These are phyloP conservation scores for Macaria notata DNA, from an alignment of 2,888 invertebrate genomes.

Conservation along the genomic window DNA sequence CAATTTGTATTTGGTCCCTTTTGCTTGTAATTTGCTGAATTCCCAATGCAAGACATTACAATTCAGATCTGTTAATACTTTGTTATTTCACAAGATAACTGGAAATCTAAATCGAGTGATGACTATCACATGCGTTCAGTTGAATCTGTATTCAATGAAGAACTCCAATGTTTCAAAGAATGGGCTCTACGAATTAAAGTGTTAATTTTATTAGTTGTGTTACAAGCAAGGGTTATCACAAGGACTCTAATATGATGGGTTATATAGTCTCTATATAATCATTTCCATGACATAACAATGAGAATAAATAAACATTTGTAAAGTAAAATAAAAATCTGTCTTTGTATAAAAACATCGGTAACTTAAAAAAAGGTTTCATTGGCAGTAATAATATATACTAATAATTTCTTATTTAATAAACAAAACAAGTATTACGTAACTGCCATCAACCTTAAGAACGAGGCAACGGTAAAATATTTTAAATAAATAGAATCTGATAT, in stretches of 20 bases:
- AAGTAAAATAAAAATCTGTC: slow-evolving; percentile 57
- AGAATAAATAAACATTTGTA: slow-evolving; percentile 50
- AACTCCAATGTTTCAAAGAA: slow-evolving; percentile 33
- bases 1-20: slow-evolving; percentile 79
- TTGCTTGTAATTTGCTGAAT: slow-evolving; percentile 77
- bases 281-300: slow-evolving; percentile 44
- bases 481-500: slow-evolving; percentile 63
- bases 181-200: slow-evolving; percentile 40
- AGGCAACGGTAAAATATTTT: slow-evolving; percentile 58
- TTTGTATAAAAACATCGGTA: slow-evolving; percentile 74
- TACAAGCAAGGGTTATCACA: slow-evolving; percentile 82
- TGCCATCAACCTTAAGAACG: slow-evolving; percentile 63
- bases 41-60: slow-evolving; percentile 49
- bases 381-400: slow-evolving; percentile 64
- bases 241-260: slow-evolving; percentile 55
- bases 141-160: slow-evolving; percentile 30
- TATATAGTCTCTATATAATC: slow-evolving; percentile 41
- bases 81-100: slow-evolving; percentile 59
- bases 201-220: slow-evolving; percentile 78
- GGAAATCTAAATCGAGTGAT: slow-evolving; percentile 47
- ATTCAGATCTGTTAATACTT: slow-evolving; percentile 60
- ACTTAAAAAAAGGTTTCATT: slow-evolving; percentile 67
- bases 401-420: slow-evolving; percentile 54
- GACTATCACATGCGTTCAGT: slow-evolving; percentile 57
- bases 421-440: slow-evolving; percentile 49